Base-by-base conservation (phyloP, 2,888 invertebrate genomes). In the Perithous albicinctus region DNA sequence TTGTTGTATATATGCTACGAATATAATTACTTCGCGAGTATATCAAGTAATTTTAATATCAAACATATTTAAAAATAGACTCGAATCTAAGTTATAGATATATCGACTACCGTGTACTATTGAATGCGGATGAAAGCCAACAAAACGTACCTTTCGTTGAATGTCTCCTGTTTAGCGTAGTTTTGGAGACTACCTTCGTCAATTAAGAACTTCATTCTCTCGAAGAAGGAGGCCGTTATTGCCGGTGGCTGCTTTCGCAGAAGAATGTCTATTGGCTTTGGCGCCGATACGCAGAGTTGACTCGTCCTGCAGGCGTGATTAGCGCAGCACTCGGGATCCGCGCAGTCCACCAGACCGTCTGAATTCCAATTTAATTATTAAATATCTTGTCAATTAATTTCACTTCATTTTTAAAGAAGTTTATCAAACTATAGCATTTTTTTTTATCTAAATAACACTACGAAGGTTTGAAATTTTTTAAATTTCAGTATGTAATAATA, bases 181-280 rank as follows among this genome's bases (percentile, higher is more conserved):
- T 97, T 98, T 93, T 99, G 99, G 70, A 99, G 95, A 93, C 99
- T 99, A 92, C 98, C 98, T 93, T 99, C 98, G 93, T 99, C 99
- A 86, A 99, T 98, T 85, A 99, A 95, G 94, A 99, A 99, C 92
- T 98, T 98, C 97, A 99, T 98, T 89, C 99, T 95, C 93, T 99
- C 98, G 92, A 98, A 99, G 95, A 99, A 99, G 0, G 99, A 98
- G 0, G 99, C 99, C 0, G 99, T 99, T 89, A 98, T 97, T 26
- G 98, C 97, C 1, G 99, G 98, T 0, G 99, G 98, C 91, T 99
- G 99, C 93, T 99, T 99, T 77, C 99, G 94, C 61, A 99, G 94
- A 15, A 99, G 94, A 85, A 99, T 98, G 93, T 99, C 99, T 82
- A 98, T 97, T 6, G 99, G 99, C 90, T 98, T 98, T 1, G 98